phyloP scores from a whole-genome alignment of 2,888 invertebrate genomes.

The Eilema depressum region DNA sequence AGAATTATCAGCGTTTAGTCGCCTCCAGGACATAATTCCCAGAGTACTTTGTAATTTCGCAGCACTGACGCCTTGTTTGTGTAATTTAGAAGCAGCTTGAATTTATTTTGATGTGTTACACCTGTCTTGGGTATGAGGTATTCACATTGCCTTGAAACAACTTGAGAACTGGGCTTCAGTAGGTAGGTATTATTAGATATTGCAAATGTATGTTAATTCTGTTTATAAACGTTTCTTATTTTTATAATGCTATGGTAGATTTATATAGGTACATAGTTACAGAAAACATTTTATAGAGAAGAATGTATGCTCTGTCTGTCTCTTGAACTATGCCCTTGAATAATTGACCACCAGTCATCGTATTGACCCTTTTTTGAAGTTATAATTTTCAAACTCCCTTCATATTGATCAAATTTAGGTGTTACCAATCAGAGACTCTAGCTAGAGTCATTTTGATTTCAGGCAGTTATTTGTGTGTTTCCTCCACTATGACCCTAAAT shows the following conservation, averaged over 20 bases:
- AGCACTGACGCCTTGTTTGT: constrained; percentile 63
- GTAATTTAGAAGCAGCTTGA: constrained; percentile 48
- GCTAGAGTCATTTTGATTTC: background rate
- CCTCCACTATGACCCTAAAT: background rate
- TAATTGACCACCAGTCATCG: background rate
- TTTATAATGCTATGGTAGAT: background rate
- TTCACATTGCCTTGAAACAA: constrained; percentile 20
- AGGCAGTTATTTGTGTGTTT: background rate
- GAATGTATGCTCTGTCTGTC: background rate
- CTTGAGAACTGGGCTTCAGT: constrained; percentile 26
- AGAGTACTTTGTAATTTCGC: constrained; percentile 73
- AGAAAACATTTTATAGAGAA: background rate
- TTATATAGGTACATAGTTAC: background rate
- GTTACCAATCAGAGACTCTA: background rate
- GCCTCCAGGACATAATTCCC: constrained; percentile 83
- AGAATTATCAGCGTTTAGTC: constrained; percentile 86
- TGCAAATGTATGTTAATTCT: constrained; percentile 35
- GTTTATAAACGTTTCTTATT: constrained; percentile 15
- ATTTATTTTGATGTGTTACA: constrained; percentile 41
- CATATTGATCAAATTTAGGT: background rate
- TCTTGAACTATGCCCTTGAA: background rate
- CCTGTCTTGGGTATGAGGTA: constrained; percentile 41
- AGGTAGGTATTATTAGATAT: constrained; percentile 46
- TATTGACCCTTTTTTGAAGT: background rate
- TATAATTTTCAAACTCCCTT: background rate